phyloP scores from a whole-genome alignment of 2,888 invertebrate species.

The Drosophila mercatorum region DNA sequence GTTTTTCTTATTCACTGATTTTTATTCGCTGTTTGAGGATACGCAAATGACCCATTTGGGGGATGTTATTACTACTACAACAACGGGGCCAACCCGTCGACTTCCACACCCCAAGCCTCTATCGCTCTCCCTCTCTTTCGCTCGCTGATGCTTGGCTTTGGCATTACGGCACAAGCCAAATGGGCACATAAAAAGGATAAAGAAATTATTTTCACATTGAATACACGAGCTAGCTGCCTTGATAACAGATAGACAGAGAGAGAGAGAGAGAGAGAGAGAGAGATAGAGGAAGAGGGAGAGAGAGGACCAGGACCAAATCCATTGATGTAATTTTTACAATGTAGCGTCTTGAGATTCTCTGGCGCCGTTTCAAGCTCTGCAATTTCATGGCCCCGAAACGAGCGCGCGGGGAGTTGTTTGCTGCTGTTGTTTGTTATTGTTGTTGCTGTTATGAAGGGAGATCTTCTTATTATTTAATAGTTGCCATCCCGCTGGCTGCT shows the following conservation, averaged over 20 bases:
- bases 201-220: conserved; percentile 84
- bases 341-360: conserved; percentile 56
- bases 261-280: conserved; percentile 11
- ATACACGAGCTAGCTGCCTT: conserved; percentile 64
- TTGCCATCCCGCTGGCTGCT: conserved; percentile 23
- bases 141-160: conserved; percentile 49
- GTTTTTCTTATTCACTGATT: conserved; percentile 84
- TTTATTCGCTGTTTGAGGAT: conserved; percentile 84
- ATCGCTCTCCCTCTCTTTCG: background rate
- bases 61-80: conserved; percentile 82
- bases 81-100: conserved; percentile 60
- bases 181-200: conserved; percentile 84
- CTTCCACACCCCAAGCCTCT: conserved; percentile 39
- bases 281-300: conserved; percentile 15
- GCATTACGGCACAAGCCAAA: conserved; percentile 82
- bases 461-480: conserved; percentile 62
- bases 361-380: conserved; percentile 51
- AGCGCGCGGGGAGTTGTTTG: conserved; percentile 63
- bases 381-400: conserved; percentile 50
- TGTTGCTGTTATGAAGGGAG: conserved; percentile 35
- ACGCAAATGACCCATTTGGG: conserved; percentile 85
- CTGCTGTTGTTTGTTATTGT: conserved; percentile 21
- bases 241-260: conserved; percentile 44
- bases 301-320: conserved; percentile 54
- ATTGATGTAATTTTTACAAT: conserved; percentile 75